Conservation (phyloP, 1,140 invertebrate species). For the Drosophila albomicans region DNA sequence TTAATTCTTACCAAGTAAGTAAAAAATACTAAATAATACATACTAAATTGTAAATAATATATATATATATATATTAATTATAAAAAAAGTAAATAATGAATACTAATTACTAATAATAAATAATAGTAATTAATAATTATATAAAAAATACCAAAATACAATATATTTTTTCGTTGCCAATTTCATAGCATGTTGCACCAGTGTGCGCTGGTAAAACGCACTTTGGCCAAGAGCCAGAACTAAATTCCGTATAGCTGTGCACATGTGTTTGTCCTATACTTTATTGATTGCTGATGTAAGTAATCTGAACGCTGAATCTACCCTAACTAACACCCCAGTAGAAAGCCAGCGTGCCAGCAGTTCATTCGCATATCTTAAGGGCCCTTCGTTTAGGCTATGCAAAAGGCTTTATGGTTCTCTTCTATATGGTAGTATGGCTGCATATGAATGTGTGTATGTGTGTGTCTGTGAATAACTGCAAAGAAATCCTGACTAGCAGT, state of each 20-base stretch:
- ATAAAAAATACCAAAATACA: no score
- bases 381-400: constrained; percentile 55
- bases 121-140: not conserved
- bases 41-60: no score
- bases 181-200: constrained; percentile 6
- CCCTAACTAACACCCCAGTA: constrained; percentile 44
- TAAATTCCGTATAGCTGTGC: constrained; percentile 36
- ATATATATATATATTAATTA: no score
- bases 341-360: constrained; percentile 38
- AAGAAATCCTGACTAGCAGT: constrained; percentile 39
- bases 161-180: not conserved
- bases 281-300: constrained; percentile 73
- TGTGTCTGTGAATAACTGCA: constrained; percentile 2
- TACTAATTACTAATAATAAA: no score
- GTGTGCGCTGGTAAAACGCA: constrained; percentile 57
- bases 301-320: constrained; percentile 68
- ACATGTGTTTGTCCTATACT: constrained; percentile 48
- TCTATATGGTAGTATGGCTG: no score
- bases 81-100: no score
- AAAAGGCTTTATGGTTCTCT: constrained; percentile 14
- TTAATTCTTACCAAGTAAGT: no score
- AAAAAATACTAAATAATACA: no score
- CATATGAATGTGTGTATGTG: constrained; percentile 20
- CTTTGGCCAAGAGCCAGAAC: constrained; percentile 65
- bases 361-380: constrained; percentile 69